Evolutionary conservation across 2,888 invertebrate species (phyloP), one percentile per base, ranked within the genome.

Genomic region (Caenorhabditis uteleia): DNA sequence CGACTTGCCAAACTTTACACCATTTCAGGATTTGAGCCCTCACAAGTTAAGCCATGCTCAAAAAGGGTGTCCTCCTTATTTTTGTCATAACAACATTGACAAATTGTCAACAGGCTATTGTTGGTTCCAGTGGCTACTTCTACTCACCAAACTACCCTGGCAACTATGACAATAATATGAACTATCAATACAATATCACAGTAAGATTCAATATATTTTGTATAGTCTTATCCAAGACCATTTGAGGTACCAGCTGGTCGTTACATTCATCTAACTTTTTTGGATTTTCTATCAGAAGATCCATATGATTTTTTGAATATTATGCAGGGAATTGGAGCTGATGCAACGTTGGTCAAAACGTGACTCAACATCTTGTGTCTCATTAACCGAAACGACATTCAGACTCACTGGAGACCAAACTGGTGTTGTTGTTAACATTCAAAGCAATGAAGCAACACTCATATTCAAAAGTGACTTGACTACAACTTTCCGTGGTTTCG

Each of bases 121-220:
- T n/a, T n/a, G n/a, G n/a, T n/a, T n/a, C n/a, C n/a, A n/a, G n/a
- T n/a, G n/a, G n/a, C n/a, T n/a, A n/a, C n/a, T n/a, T 68, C 25
- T 59, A 68, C 42, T 70, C 70, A 14, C 65, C 65, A 21, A 70
- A 70, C 27, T 70, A 70, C 49, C 70, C 70, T 3, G 33, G 26
- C 4, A 54, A 68, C 26, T 70, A 70, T 29, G 58, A 55, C 23
- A 65, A 68, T 40, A 65, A 38, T 38, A 44, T 34, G 27, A 47
- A 68, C 33, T 45, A 48, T 21, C 47, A 27, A 18, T 59, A 58
- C 29, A 65, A 48, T 1, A 64, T 70, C 26, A 51, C 46, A 12
- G 68, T 59, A 20, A 14, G 21, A 6, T 31, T 14, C 14, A 47
- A 14, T 18, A 23, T 45, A 21, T 18, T 21, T 10, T 16, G 10